Conservation (phyloP, 2,888 invertebrate genomes). For the Halictus quadricinctus region DNA sequence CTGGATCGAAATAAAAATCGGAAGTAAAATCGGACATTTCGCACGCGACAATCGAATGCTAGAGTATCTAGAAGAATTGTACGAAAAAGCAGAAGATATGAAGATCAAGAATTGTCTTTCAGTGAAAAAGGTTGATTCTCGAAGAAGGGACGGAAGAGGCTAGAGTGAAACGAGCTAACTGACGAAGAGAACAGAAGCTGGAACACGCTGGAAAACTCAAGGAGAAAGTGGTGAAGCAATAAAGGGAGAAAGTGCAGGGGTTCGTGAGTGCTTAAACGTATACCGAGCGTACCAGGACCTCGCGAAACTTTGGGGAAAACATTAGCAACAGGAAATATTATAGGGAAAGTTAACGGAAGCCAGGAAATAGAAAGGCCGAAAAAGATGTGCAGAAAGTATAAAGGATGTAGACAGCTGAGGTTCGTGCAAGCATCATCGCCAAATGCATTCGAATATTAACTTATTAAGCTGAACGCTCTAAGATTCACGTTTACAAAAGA, state of each 20-base stretch:
- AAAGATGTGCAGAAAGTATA: not conserved
- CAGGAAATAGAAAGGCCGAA: not conserved
- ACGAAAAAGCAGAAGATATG: not conserved
- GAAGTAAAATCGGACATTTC: no score
- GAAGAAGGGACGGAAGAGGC: not conserved
- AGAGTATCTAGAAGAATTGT: not conserved
- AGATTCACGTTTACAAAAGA: not conserved
- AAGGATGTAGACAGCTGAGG: not conserved
- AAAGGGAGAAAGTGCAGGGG: not conserved
- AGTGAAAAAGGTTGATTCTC: not conserved
- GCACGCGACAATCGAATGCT: no score
- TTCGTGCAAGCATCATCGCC: not conserved
- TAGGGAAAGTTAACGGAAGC: not conserved
- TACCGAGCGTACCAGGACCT: not conserved
- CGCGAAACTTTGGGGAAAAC: constrained; percentile 2
- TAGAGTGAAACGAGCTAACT: not conserved
- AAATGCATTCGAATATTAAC: not conserved
- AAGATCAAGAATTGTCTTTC: not conserved
- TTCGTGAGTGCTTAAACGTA: constrained; percentile 6
- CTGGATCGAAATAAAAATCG: no score
- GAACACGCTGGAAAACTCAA: not conserved
- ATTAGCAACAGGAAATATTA: constrained; percentile 7
- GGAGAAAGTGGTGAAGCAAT: constrained; percentile 5
- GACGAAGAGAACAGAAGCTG: not conserved
- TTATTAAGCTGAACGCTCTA: not conserved